Conservation (phyloP, 2,797 vertebrate genomes). For the Podargus strigoides region DNA sequence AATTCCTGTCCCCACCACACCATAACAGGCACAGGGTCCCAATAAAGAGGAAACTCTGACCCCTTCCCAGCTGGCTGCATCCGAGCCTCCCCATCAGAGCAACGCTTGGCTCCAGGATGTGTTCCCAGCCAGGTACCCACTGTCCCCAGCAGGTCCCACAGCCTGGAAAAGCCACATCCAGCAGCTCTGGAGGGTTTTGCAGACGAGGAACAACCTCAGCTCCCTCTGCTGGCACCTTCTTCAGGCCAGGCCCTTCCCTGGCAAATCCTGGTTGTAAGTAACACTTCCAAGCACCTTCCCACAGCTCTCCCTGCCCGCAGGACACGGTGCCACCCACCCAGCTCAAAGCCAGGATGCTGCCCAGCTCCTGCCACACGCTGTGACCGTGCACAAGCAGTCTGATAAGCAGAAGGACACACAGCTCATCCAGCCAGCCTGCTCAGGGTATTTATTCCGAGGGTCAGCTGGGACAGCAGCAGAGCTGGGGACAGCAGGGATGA, state of each 20-base stretch:
- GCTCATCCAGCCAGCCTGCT: fast-evolving
- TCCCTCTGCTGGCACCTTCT: constrained; percentile 52
- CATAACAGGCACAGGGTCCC: fast-evolving
- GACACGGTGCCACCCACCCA: not conserved
- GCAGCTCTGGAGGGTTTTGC: not conserved
- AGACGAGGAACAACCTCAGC: not conserved
- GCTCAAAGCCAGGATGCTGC: not conserved
- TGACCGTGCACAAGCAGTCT: not conserved
- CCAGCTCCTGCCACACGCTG: not conserved
- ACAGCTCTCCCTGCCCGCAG: not conserved
- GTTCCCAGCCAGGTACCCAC: not conserved
- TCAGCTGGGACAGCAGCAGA: not conserved
- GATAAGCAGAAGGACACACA: not conserved
- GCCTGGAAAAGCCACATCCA: not conserved
- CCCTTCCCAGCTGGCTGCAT: not conserved
- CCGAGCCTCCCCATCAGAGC: not conserved
- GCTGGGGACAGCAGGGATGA: not conserved
- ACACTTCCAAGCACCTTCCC: fast-evolving
- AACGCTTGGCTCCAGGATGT: not conserved
- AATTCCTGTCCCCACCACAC: not conserved
- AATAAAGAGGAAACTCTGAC: not conserved
- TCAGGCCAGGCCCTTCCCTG: not conserved
- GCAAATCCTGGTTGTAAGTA: not conserved
- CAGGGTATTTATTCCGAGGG: not conserved
- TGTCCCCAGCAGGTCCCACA: not conserved